Conservation (phyloP, 2,113 vertebrate genomes). For the Gallinago media region DNA sequence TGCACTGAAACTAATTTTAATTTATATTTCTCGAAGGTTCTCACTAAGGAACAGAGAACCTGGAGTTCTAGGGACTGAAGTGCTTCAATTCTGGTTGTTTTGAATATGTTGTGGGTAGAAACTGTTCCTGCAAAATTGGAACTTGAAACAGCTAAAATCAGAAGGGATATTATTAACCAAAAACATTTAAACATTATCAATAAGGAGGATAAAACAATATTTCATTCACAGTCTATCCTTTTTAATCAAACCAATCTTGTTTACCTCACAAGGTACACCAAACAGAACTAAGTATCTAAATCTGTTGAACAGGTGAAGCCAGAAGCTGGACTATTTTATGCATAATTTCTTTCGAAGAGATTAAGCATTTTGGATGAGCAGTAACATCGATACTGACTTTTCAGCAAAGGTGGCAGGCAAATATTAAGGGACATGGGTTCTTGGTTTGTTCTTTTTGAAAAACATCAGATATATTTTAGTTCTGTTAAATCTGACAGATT, state of each 20-base stretch:
- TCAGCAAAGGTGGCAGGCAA: neutral
- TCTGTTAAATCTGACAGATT: neutral
- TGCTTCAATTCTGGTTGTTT: conserved; percentile 50
- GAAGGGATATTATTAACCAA: conserved; percentile 17
- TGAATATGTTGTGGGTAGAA: conserved; percentile 13
- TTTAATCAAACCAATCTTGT: neutral
- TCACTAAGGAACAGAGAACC: conserved; percentile 54
- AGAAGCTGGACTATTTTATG: neutral
- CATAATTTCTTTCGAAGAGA: neutral
- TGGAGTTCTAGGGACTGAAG: conserved; percentile 47
- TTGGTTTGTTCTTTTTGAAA: neutral
- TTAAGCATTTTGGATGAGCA: neutral
- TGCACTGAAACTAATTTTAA: conserved; percentile 75
- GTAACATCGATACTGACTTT: neutral
- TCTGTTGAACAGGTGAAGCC: neutral
- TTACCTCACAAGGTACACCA: neutral
- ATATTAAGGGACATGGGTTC: neutral
- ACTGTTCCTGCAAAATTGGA: conserved; percentile 22
- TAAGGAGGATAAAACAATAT: neutral
- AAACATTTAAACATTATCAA: conserved; percentile 8
- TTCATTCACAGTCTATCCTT: neutral
- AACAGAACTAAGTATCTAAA: neutral
- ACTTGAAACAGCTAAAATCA: conserved; percentile 23
- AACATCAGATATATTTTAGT: neutral
- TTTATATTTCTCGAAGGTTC: conserved; percentile 67